A percentile compares a stretch with the other conserved stretches of the same genome.
Conservation (phyloP, 2,888 invertebrate genomes). For the Herminia tarsipennalis region DNA sequence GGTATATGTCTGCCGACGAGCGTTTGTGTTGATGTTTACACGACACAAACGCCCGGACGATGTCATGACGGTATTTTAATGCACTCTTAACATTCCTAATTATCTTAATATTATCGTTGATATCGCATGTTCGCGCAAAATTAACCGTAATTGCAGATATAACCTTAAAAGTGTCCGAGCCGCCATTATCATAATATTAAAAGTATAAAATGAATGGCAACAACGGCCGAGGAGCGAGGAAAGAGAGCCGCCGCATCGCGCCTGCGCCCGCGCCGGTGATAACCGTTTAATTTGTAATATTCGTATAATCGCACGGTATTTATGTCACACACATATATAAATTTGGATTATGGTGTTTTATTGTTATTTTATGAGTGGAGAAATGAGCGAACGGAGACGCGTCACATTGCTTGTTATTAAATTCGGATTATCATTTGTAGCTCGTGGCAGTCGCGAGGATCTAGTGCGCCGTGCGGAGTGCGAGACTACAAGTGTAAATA, state of each 20-base stretch:
- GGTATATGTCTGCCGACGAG: no score
- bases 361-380: not conserved
- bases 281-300: conserved; percentile 2
- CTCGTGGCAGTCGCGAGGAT: not conserved
- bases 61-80: no score
- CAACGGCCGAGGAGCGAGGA: not conserved
- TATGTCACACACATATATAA: conserved; percentile 1
- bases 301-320: not conserved
- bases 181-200: not conserved
- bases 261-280: not conserved
- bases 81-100: no score
- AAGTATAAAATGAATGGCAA: not conserved
- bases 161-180: not conserved
- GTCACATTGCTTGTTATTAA: not conserved
- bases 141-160: not conserved
- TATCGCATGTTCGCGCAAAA: not conserved
- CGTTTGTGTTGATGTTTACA: no score
- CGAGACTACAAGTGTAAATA: no score
- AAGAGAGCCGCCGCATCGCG: not conserved
- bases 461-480: no score
- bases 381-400: not conserved
- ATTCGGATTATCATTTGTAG: not conserved
- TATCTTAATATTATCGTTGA: no score
- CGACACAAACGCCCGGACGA: no score
- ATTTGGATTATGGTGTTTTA: not conserved